Conservation (phyloP, 2,888 invertebrate genomes). For the Nephrotoma appendiculata region DNA sequence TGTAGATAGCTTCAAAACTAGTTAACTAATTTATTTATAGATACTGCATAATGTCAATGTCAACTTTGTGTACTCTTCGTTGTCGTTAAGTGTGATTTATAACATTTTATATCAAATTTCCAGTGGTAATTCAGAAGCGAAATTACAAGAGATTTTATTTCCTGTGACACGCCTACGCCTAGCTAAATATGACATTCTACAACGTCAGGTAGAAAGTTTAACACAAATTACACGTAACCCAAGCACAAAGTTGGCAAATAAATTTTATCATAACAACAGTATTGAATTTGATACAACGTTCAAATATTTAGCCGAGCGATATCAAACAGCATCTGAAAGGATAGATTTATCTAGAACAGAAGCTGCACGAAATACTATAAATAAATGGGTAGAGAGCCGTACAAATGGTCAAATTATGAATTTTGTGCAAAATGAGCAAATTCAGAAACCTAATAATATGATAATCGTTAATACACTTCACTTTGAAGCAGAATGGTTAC, state of each 20-base stretch:
- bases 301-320: background rate
- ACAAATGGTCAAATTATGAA: background rate
- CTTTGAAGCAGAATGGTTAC: background rate
- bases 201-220: background rate
- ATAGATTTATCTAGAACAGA: background rate
- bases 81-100: background rate
- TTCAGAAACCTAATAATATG: background rate
- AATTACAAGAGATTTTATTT: background rate
- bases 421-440: background rate
- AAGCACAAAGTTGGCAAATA: background rate
- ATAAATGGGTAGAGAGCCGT: background rate
- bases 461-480: background rate
- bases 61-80: background rate
- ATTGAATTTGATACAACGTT: background rate
- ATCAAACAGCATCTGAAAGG: background rate
- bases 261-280: background rate
- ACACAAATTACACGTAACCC: background rate
- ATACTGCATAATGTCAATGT: background rate
- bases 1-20: background rate
- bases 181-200: background rate
- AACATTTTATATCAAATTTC: background rate
- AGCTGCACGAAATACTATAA: background rate
- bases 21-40: background rate
- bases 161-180: background rate
- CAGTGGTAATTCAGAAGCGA: background rate